phyloP scores from a whole-genome alignment of 2,797 vertebrate species.

The Presbytis comata region DNA sequence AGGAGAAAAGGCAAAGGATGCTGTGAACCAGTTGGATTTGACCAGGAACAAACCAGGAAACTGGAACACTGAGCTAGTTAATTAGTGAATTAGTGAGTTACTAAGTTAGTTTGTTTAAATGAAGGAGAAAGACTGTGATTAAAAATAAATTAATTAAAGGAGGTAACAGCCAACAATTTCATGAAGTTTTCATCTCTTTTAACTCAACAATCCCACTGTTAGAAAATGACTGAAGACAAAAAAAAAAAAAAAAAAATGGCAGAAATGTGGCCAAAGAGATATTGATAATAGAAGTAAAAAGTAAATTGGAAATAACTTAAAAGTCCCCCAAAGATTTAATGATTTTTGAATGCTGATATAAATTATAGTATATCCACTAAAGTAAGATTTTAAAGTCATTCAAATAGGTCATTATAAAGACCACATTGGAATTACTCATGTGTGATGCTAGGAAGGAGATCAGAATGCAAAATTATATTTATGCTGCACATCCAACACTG shows the following conservation, averaged over 20 bases:
- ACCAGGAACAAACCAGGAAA: neutral
- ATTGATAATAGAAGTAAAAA: constrained; percentile 23
- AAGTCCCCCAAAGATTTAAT: neutral
- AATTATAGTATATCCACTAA: neutral
- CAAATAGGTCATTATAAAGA: constrained; percentile 21
- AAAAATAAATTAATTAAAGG: constrained; percentile 23
- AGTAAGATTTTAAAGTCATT: constrained; percentile 13
- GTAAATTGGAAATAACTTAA: neutral
- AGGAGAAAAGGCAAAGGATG: neutral
- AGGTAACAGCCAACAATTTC: neutral
- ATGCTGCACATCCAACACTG: constrained; percentile 56
- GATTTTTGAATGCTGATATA: neutral
- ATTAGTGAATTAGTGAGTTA: neutral
- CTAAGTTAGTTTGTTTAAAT: neutral
- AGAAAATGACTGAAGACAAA: constrained; percentile 32
- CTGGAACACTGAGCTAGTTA: neutral
- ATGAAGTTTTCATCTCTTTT: neutral
- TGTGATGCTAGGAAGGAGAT: constrained; percentile 37
- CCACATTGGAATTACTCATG: neutral
- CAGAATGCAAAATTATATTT: constrained; percentile 62
- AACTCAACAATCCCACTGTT: neutral
- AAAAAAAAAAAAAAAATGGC: neutral
- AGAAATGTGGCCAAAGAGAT: neutral
- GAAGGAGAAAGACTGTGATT: neutral
- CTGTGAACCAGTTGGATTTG: neutral